Evolutionary conservation across 2,113 vertebrate species (phyloP).

Genomic region (Lasiurus cinereus): DNA sequence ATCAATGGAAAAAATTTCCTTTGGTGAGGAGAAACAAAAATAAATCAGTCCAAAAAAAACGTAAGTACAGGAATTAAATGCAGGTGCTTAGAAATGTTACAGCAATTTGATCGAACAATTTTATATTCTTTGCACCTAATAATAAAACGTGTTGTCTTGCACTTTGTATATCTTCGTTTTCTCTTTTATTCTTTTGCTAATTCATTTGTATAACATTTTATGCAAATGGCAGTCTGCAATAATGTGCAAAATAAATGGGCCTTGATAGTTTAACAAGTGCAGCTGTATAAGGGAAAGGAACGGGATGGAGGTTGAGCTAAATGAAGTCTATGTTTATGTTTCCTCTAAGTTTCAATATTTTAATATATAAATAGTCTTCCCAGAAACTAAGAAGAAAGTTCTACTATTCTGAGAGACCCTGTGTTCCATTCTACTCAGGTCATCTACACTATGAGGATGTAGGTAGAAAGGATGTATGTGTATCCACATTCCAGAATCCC

Average conservation of each 20-base stretch:
- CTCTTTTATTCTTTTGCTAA: neutral
- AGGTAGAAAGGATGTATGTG: neutral
- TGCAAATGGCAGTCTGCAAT: neutral
- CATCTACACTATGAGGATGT: neutral
- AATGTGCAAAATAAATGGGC: neutral
- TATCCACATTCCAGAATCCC: neutral
- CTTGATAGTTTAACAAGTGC: neutral
- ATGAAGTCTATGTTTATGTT: neutral
- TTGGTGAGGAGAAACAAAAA: no score
- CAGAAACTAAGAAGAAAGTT: neutral
- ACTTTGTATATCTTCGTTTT: neutral
- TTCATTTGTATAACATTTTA: slow-evolving; percentile 5
- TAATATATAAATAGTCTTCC: neutral
- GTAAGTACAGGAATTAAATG: neutral
- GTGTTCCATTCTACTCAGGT: neutral
- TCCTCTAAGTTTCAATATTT: neutral
- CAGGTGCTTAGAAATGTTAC: neutral
- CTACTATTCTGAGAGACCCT: neutral
- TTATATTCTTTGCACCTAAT: neutral
- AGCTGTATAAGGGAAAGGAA: neutral
- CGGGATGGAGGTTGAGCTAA: neutral
- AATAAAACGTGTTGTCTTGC: neutral
- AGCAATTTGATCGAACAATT: neutral
- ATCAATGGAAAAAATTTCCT: no score
- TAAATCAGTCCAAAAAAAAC: neutral